A percentile compares a stretch with the other conserved stretches of the same genome.
Evolutionary conservation across 2,888 invertebrate genomes (phyloP).

Genomic region (Schrankia costaestrigalis): DNA sequence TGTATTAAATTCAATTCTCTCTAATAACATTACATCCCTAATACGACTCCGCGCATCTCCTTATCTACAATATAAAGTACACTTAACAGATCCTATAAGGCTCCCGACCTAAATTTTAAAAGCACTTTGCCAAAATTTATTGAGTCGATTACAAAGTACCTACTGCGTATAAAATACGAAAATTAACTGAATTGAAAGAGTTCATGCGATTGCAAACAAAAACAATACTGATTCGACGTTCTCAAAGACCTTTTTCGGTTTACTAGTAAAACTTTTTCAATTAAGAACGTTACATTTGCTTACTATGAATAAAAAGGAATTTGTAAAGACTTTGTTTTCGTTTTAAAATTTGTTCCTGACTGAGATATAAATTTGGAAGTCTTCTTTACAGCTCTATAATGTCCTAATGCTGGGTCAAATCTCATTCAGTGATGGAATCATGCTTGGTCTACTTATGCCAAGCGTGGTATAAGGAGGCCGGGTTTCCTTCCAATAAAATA

Average conservation of each 20-base stretch:
- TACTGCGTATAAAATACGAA: conserved; percentile 22
- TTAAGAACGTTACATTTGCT: conserved; percentile 46
- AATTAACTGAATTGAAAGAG: conserved; percentile 40
- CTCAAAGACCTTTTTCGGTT: conserved; percentile 43
- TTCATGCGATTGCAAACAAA: conserved; percentile 47
- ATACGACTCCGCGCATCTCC: no score
- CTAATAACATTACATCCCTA: no score
- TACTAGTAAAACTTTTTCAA: conserved; percentile 63
- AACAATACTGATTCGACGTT: conserved; percentile 56
- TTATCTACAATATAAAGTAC: no score
- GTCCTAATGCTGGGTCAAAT: no score
- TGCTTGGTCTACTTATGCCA: no score
- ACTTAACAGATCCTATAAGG: conserved; percentile 3
- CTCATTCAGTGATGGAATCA: no score
- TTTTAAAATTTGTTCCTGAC: no score
- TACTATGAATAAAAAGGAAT: conserved; percentile 19
- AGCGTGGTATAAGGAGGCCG: no score
- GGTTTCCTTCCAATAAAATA: no score
- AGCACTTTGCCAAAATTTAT: conserved; percentile 15
- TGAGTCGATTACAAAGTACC: conserved; percentile 18
- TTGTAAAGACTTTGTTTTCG: conserved; percentile 2
- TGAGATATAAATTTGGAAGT: no score
- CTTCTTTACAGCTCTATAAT: no score
- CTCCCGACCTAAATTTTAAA: conserved; percentile 1
- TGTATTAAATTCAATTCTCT: no score